Evolutionary conservation across 2,888 invertebrate genomes (phyloP).

Genomic region (Tipula helvola): DNA sequence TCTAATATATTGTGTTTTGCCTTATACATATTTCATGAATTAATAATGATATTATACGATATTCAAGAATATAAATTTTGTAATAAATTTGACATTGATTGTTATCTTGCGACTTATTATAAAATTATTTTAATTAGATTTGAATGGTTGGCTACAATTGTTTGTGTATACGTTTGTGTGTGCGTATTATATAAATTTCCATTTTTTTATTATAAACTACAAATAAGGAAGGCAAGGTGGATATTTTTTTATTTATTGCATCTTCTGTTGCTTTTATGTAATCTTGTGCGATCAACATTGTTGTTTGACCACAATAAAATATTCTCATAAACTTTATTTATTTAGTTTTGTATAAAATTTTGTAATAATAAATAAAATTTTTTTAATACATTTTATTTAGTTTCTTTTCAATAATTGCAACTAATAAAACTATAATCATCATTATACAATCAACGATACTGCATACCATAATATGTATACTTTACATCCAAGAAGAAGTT

Average conservation of each 20-base stretch:
- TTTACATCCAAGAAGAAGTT: background rate
- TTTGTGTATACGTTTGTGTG: background rate
- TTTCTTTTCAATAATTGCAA: background rate
- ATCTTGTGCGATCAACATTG: background rate
- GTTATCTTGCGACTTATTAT: background rate
- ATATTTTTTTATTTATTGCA: too few species aligned
- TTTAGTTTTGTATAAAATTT: background rate
- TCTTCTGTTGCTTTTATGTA: background rate
- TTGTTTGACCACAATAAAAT: background rate
- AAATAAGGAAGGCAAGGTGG: too few species aligned
- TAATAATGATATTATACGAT: background rate
- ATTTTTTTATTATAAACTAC: background rate
- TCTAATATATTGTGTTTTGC: background rate
- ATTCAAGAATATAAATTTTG: background rate
- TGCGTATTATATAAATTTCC: background rate
- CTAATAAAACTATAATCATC: background rate
- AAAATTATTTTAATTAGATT: slow-evolving; percentile 4
- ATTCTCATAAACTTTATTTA: background rate
- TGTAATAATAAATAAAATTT: background rate
- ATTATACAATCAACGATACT: background rate
- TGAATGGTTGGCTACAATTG: background rate
- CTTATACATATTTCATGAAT: background rate
- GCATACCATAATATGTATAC: background rate
- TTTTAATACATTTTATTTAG: background rate
- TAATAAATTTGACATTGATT: background rate